These are phyloP conservation scores for Camponotus vicinus DNA, from an alignment of 1,140 invertebrate genomes.

Conservation along the genomic window DNA sequence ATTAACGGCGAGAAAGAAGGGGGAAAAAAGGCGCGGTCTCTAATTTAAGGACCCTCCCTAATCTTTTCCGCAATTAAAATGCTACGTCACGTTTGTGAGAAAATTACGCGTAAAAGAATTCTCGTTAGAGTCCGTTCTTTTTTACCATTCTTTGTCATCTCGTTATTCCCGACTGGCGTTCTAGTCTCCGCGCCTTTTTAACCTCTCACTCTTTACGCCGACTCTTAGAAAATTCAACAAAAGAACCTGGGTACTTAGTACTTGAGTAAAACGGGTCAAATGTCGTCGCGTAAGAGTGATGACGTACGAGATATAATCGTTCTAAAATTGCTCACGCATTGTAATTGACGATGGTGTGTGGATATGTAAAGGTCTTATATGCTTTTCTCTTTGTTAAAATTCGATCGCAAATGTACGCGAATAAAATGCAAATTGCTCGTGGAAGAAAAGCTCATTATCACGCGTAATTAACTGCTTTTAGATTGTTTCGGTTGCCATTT, in stretches of 20 bases:
- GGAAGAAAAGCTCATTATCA: conserved; percentile 33
- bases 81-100: conserved; percentile 49
- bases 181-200: conserved; percentile 53
- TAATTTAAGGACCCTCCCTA: conserved; percentile 69
- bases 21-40: conserved; percentile 13
- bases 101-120: conserved; percentile 66
- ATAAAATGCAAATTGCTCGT: conserved; percentile 56
- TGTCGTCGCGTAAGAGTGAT: conserved; percentile 50
- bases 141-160: conserved; percentile 35
- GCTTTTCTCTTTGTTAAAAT: not conserved
- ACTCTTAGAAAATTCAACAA: conserved; percentile 61
- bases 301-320: conserved; percentile 51
- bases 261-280: conserved; percentile 52
- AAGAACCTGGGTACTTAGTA: conserved; percentile 11
- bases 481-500: conserved; percentile 38
- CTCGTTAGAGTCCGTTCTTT: conserved; percentile 58
- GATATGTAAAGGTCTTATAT: not conserved
- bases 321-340: conserved; percentile 29
- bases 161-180: conserved; percentile 48
- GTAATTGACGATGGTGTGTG: conserved; percentile 17
- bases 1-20: conserved; percentile 12
- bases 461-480: conserved; percentile 31
- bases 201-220: conserved; percentile 58
- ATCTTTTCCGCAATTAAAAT: conserved; percentile 72
- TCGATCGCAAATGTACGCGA: conserved; percentile 1